Conservation (phyloP, 1,140 invertebrate genomes). For the silkworm (Bombyx mori) region ASM3026992v2 NC_085125.1:12993001-12993500, state of each 20-base stretch:
- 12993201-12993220: constrained; percentile 31
- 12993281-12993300: constrained; percentile 18
- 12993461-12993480: too few relatives aligned
- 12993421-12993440: too few relatives aligned
- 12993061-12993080: too few relatives aligned
- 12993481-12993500: too few relatives aligned
- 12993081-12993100: too few relatives aligned
- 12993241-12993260: constrained; percentile 28
- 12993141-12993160: too few relatives aligned
- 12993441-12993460: too few relatives aligned
- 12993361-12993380: constrained; percentile 31
- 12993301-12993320: constrained; percentile 18
- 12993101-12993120: too few relatives aligned
- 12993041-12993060: too few relatives aligned
- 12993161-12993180: constrained; percentile 47
- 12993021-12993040: too few relatives aligned
- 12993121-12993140: too few relatives aligned
- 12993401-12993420: constrained; percentile 10
- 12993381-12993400: constrained; percentile 38
- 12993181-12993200: constrained; percentile 39
- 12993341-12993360: constrained; percentile 32
- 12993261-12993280: constrained; percentile 23
- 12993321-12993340: constrained; percentile 31
- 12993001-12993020: too few relatives aligned
- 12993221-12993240: constrained; percentile 32